Evolutionary conservation across 2,888 invertebrate genomes (phyloP).

Genomic region (Tetramorium bicarinatum): DNA sequence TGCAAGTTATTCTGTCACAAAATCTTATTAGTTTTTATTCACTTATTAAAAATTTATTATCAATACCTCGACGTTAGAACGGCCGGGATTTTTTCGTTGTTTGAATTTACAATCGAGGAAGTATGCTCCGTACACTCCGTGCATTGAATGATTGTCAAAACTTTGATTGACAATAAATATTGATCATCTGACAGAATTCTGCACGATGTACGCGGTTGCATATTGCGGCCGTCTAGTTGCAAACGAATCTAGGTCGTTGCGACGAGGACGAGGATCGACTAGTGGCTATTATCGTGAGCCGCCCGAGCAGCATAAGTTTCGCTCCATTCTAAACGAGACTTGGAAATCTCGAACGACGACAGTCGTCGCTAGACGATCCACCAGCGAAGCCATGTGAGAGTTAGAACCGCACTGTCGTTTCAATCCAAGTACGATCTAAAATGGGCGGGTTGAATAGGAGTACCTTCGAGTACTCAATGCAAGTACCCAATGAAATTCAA

Average conservation of each 20-base stretch:
- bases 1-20: background rate
- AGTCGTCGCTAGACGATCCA: constrained; percentile 37
- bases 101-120: constrained; percentile 19
- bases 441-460: constrained; percentile 30
- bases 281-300: constrained; percentile 63
- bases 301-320: constrained; percentile 54
- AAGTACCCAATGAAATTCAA: constrained; percentile 8
- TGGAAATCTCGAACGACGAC: constrained; percentile 42
- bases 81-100: background rate
- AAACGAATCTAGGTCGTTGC: constrained; percentile 70
- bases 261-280: constrained; percentile 61
- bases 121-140: background rate
- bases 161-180: constrained; percentile 51
- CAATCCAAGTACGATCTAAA: constrained; percentile 34
- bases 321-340: constrained; percentile 43
- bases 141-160: background rate
- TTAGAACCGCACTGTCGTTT: constrained; percentile 13
- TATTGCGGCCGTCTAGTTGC: constrained; percentile 50
- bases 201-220: constrained; percentile 47
- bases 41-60: background rate
- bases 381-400: background rate
- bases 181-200: constrained; percentile 59
- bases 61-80: background rate
- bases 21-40: background rate
- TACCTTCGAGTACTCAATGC: background rate